Base-by-base conservation (phyloP, 1,140 invertebrate species). In the Leptopilina boulardi region DNA sequence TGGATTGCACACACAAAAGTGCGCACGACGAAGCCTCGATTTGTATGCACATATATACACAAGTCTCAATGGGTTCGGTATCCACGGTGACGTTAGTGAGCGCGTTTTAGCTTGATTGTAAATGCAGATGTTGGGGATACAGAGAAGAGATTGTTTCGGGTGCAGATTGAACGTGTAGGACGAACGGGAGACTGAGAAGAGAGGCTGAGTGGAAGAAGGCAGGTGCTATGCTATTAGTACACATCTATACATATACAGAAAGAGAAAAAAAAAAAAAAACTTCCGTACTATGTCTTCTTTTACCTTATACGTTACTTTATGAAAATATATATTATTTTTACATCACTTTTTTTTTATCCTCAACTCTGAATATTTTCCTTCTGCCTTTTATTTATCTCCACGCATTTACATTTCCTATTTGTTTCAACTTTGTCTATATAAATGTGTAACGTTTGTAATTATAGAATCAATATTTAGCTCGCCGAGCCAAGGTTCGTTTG, bases 31-130 rank as follows among this genome's bases (percentile, higher is more conserved):
- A 51, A 51, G 47, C n/a, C 47, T 51, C 47, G 47, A 51, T 51
- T 18, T 51, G 47, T 18, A 51, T 51, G 18, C 21, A 13, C 54
- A 23, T 6, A 51, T 18, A 51, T 19, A 13, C 21, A 23, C 21
- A 3, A 23, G 23, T 34, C 26, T 30, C 59, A n/a, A 66, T 66
- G 59, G 59, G 26, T 66, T 66, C 59, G 13, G 59, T 66, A 66
- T 34, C 59, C 13, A 66, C 21, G 59, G 59, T 66, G 59, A 66
- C 59, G 23, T 34, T 66, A 66, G 59, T 23, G 23, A n/a, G 59
- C 11, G 59, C 59, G 59, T 66, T 66, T 66, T 66, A 66, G 59
- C 59, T 66, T 66, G 59, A 66, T 66, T 66, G 59, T 66, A 66
- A 66, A 66, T 66, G 59, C 59, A 66, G 59, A 66, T 66, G 59